Evolutionary conservation across 37 sponge, comb jelly and placozoan genomes (phyloP).

Genomic region (Spongilla lacustris): DNA sequence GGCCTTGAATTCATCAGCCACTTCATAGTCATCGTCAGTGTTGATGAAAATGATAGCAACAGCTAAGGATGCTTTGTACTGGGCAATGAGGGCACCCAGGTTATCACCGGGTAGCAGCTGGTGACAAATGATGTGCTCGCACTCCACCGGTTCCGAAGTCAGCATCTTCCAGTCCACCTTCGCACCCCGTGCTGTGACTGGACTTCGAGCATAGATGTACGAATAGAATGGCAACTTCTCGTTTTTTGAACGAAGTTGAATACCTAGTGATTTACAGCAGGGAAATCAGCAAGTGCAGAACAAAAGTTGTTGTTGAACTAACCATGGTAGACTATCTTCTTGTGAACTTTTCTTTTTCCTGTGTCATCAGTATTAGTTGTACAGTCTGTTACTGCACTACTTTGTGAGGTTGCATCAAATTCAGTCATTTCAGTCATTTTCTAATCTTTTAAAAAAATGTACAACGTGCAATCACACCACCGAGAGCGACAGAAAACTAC

Average conservation of each 20-base stretch:
- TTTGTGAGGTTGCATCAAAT: background rate
- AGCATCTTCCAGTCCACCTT: constrained; percentile 57
- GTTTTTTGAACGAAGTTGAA: constrained; percentile 37
- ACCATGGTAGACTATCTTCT: background rate
- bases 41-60: constrained; percentile 58
- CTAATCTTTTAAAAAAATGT: background rate
- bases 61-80: constrained; percentile 17
- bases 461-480: background rate
- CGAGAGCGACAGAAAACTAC: background rate
- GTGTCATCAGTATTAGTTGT: background rate
- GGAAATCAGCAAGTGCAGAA: background rate
- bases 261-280: constrained; percentile 4
- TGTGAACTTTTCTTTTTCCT: background rate
- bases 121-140: constrained; percentile 48
- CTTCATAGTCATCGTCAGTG: constrained; percentile 14
- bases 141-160: constrained; percentile 8
- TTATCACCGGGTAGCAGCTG: constrained; percentile 27
- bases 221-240: constrained; percentile 17
- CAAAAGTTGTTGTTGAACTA: background rate
- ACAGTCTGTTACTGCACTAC: background rate
- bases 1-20: constrained; percentile 14
- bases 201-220: constrained; percentile 47
- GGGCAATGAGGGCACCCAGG: constrained; percentile 13
- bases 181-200: background rate
- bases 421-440: no score